Percentiles rank a stretch among this genome's conserved stretches.
These are phyloP conservation scores for Philopotamus ludificatus DNA, from an alignment of 1,140 invertebrate species.

Conservation along the genomic window DNA sequence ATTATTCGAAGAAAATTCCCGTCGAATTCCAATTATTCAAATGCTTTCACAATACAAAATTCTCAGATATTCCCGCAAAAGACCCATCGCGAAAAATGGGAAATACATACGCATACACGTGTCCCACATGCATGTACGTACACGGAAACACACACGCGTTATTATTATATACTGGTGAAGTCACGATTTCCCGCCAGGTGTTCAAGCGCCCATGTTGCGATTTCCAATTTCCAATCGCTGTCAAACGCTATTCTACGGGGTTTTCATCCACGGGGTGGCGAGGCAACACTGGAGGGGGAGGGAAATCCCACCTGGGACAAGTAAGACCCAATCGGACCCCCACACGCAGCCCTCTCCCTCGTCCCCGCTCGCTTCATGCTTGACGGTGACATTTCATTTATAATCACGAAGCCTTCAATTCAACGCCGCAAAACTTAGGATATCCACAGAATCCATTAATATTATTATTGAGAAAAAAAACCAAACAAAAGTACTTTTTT, in stretches of 20 bases:
- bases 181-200: constrained; percentile 25
- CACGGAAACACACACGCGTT: constrained; percentile 1
- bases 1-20: no score
- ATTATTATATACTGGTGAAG: constrained; percentile 13
- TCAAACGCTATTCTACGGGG: constrained; percentile 31
- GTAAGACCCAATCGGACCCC: constrained; percentile 1
- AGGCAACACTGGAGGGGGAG: not conserved
- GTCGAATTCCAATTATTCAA: no score
- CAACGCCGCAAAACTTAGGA: no score
- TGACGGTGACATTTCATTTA: constrained; percentile 37
- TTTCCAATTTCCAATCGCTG: constrained; percentile 38
- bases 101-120: not conserved
- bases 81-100: no score
- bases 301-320: not conserved
- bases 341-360: not conserved
- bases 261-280: constrained; percentile 3
- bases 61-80: no score
- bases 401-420: constrained; percentile 30
- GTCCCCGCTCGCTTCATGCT: constrained; percentile 5
- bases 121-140: not conserved
- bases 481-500: no score
- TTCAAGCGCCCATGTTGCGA: constrained; percentile 27
- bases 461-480: no score
- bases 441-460: no score
- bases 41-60: no score